Percentiles rank a stretch among this genome's conserved stretches.
Conservation (phyloP, 1,140 invertebrate genomes). For the Papilio glaucus region DNA sequence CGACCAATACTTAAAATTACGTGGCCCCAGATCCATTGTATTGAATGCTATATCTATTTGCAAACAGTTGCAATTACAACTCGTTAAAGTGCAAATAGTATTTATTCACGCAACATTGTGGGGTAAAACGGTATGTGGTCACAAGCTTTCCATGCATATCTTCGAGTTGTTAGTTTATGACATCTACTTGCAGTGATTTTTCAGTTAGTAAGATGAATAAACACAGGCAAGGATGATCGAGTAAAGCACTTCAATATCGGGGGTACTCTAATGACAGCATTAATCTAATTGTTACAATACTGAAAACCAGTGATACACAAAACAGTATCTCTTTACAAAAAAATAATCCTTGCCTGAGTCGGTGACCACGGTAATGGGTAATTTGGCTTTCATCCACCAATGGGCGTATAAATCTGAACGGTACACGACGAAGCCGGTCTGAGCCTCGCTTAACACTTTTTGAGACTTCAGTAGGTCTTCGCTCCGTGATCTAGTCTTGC, state of each 20-base stretch:
- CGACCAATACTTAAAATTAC: slow-evolving; percentile 21
- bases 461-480: slow-evolving; percentile 78
- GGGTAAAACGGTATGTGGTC: slow-evolving; percentile 47
- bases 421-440: slow-evolving; percentile 84
- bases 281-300: slow-evolving; percentile 78
- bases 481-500: slow-evolving; percentile 76
- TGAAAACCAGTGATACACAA: slow-evolving; percentile 81
- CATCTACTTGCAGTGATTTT: slow-evolving; percentile 73
- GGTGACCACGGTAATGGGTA: slow-evolving; percentile 86
- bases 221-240: slow-evolving; percentile 85
- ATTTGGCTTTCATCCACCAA: slow-evolving; percentile 95
- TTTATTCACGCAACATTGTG: slow-evolving; percentile 29
- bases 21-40: slow-evolving; percentile 23
- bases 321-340: slow-evolving; percentile 82
- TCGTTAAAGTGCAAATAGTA: slow-evolving; percentile 19
- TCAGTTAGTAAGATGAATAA: slow-evolving; percentile 82
- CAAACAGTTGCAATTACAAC: slow-evolving; percentile 25
- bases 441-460: slow-evolving; percentile 64
- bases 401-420: slow-evolving; percentile 94
- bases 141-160: slow-evolving; percentile 76
- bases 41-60: slow-evolving; percentile 14
- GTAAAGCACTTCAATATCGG: slow-evolving; percentile 82
- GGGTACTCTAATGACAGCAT: slow-evolving; percentile 76
- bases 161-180: slow-evolving; percentile 72
- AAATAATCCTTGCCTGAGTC: slow-evolving; percentile 86